phyloP scores from a whole-genome alignment of 2,113 vertebrate species.

The Candoia aspera region DNA sequence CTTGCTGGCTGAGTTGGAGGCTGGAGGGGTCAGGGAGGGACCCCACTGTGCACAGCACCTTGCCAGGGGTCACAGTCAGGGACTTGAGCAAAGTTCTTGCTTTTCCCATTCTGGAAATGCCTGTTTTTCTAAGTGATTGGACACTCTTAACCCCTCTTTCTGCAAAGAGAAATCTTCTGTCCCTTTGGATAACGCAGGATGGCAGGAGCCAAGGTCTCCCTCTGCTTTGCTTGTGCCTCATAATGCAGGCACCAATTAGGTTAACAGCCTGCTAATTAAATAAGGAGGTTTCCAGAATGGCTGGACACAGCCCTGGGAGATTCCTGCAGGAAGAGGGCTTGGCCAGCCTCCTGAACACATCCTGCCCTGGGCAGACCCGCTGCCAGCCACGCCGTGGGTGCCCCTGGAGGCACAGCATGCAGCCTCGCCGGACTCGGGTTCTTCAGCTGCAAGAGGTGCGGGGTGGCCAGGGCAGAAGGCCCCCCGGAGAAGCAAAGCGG shows the following conservation, averaged over 20 bases:
- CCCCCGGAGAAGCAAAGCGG: not conserved
- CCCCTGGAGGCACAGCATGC: too few species aligned
- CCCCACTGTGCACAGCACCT: too few species aligned
- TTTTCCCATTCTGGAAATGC: too few species aligned
- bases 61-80: too few species aligned
- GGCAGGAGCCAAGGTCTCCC: not conserved
- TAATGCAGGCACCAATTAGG: not conserved
- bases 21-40: too few species aligned
- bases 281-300: not conserved
- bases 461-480: not conserved
- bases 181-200: too few species aligned
- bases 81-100: too few species aligned
- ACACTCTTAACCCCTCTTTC: too few species aligned
- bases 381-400: too few species aligned
- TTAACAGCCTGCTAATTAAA: not conserved
- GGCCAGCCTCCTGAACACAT: not conserved
- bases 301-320: not conserved
- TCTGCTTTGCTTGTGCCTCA: not conserved
- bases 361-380: not conserved
- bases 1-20: too few species aligned
- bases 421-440: not conserved
- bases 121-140: not conserved
- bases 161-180: not conserved
- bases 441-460: not conserved
- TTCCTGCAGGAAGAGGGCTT: not conserved